Evolutionary conservation across 2,797 vertebrate genomes (phyloP).

Genomic region (Anabacerthia variegaticeps): DNA sequence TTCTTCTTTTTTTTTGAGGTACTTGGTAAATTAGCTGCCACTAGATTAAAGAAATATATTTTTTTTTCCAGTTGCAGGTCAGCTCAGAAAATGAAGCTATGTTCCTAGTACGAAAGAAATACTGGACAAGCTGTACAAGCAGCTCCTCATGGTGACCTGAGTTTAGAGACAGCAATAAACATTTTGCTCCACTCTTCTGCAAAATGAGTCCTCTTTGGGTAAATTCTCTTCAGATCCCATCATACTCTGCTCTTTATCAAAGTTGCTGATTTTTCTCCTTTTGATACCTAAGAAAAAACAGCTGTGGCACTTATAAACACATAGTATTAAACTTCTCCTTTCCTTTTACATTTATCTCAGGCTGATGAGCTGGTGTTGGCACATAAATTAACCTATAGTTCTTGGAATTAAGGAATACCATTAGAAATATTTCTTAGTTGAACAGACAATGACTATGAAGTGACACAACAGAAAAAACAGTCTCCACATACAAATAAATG

Average conservation of each 20-base stretch:
- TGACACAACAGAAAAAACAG: background rate
- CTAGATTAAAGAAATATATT: background rate
- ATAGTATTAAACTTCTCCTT: background rate
- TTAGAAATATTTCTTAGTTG: background rate
- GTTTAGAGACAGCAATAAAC: background rate
- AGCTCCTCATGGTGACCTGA: background rate
- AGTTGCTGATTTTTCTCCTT: background rate
- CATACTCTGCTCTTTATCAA: background rate
- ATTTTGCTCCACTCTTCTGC: background rate
- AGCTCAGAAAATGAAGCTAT: background rate
- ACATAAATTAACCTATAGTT: background rate
- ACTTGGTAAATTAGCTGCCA: background rate
- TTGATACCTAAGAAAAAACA: background rate
- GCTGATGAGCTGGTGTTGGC: background rate
- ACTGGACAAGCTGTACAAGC: background rate
- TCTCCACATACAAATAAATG: background rate
- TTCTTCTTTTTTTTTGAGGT: background rate
- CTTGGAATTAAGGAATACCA: background rate
- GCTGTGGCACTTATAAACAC: background rate
- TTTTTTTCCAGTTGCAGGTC: background rate
- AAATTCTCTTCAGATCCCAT: background rate
- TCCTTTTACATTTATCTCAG: background rate
- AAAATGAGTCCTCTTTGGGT: background rate
- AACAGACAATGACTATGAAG: constrained; percentile 8
- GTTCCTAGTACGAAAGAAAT: background rate